Percentiles rank a stretch among this genome's conserved stretches.
These are phyloP conservation scores for Typhlichthys eigenmanni DNA, from an alignment of 2,797 vertebrate genomes.

Conservation along the genomic window DNA sequence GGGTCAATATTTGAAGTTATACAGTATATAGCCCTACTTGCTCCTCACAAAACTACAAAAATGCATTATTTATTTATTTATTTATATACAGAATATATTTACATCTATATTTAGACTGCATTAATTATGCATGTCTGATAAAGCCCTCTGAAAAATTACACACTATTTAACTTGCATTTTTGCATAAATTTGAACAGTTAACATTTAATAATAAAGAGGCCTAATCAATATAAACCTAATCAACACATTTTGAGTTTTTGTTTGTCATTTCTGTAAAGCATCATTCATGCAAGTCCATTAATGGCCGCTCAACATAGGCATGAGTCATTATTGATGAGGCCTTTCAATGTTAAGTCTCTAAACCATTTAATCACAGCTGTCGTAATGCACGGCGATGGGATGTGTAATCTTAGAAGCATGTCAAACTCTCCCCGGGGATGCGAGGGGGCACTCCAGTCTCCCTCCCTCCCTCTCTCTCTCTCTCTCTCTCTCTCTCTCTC, in stretches of 20 bases:
- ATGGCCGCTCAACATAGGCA: slow-evolving; percentile 30
- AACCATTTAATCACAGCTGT: slow-evolving; percentile 58
- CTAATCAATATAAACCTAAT: background rate
- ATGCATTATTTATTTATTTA: too few species aligned
- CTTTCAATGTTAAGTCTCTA: slow-evolving; percentile 55
- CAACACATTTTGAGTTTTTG: slow-evolving; percentile 28
- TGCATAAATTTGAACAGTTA: too few species aligned
- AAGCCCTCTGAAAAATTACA: too few species aligned
- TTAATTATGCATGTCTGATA: too few species aligned
- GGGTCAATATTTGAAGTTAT: too few species aligned
- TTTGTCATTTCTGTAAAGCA: slow-evolving; percentile 40
- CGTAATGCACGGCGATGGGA: slow-evolving; percentile 62
- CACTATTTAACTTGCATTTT: too few species aligned
- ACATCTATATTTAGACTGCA: too few species aligned
- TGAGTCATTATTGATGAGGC: slow-evolving; percentile 56
- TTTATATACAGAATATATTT: too few species aligned
- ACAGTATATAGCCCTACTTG: too few species aligned
- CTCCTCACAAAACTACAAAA: too few species aligned
- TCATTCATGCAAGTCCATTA: slow-evolving; percentile 24
- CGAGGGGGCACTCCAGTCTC: slow-evolving; percentile 3
- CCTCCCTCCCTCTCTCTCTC: slow-evolving; percentile 15
- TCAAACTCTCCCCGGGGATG: slow-evolving; percentile 53
- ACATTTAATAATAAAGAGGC: too few species aligned
- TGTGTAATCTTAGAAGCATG: slow-evolving; percentile 60
- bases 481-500: background rate